Base-by-base conservation (phyloP, 2,113 vertebrate genomes). In the Gasterosteus aculeatus region DNA sequence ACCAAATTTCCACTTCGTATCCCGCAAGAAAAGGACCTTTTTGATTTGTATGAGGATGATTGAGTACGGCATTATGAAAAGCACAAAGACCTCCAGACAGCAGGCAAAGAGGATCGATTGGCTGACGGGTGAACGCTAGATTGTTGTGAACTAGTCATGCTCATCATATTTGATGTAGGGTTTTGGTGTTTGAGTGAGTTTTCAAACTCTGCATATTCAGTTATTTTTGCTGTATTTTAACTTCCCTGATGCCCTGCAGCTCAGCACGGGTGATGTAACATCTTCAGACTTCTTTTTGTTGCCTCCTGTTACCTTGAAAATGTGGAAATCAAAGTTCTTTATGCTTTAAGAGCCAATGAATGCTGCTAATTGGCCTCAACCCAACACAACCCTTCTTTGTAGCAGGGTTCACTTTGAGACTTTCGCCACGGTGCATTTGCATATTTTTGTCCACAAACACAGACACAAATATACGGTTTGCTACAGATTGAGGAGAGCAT, bases 21-120 rank as follows among this genome's bases (percentile, higher is more conserved):
- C 33, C 26, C 44, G 51, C 56, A 67, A 69, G 46, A 76, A 80
- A 77, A 81, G 39, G 26, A 33, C 33, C 53, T 82, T 75, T 75
- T 75, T 71, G 67, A 76, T 69, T 59, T 53, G 41, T 61, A 71
- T 29, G 39, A 77, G 42, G 47, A 49, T 56, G 33, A 65, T 77
- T 79, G 38, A 85, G 77, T 70, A 62, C 67, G 61, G 10, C 47
- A 53, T 85, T 66, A 62, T 65, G 38, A 2, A 4, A 26, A 46
- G 15, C 26, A 22, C 60, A 66, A 47, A 74, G 56, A 60, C 61
- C 62, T 76, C 66, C 33, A 70, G 59, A 59, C 42, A 46, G 33
- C n/a, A 75, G 57, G 68, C 2, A 56, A 6, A 39, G 12, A 61
- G 19, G 39, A 22, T 19, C 3, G 9, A 51, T 47, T 39, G 7